phyloP scores from a whole-genome alignment of 2,113 vertebrate species.

The Penelope pileata region DNA sequence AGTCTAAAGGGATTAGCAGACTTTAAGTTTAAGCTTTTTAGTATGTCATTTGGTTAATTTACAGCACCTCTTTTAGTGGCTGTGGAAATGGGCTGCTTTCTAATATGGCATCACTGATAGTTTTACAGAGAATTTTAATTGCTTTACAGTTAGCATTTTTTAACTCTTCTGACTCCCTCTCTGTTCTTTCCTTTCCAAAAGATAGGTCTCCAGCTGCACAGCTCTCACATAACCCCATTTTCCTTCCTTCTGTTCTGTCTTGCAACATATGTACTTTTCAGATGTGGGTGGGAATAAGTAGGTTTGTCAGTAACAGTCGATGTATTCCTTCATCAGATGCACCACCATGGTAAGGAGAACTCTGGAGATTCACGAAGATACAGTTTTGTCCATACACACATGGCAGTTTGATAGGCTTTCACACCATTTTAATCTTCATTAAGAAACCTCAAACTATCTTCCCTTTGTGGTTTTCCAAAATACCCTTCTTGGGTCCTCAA shows the following conservation, averaged over 20 bases:
- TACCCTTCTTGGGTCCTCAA: background rate
- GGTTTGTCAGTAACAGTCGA: background rate
- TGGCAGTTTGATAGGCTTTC: background rate
- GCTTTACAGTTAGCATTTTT: background rate
- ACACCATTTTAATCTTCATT: background rate
- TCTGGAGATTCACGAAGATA: background rate
- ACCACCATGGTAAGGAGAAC: background rate
- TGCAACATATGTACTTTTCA: background rate
- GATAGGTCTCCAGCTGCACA: background rate
- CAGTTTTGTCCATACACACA: fast-evolving
- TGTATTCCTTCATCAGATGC: background rate
- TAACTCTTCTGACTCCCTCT: background rate
- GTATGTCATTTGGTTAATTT: constrained; percentile 61
- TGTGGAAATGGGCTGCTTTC: constrained; percentile 5
- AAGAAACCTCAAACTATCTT: background rate
- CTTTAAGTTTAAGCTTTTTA: constrained; percentile 54
- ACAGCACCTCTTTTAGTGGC: constrained; percentile 7
- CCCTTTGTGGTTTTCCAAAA: background rate
- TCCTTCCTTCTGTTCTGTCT: background rate
- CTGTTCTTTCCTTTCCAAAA: background rate
- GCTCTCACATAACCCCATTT: background rate
- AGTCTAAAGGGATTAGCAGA: constrained; percentile 64
- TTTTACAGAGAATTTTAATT: constrained; percentile 32
- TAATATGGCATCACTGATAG: background rate
- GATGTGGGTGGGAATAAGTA: background rate